Conservation (phyloP, 2,797 vertebrate species). For the Sebastes melanostomus region DNA sequence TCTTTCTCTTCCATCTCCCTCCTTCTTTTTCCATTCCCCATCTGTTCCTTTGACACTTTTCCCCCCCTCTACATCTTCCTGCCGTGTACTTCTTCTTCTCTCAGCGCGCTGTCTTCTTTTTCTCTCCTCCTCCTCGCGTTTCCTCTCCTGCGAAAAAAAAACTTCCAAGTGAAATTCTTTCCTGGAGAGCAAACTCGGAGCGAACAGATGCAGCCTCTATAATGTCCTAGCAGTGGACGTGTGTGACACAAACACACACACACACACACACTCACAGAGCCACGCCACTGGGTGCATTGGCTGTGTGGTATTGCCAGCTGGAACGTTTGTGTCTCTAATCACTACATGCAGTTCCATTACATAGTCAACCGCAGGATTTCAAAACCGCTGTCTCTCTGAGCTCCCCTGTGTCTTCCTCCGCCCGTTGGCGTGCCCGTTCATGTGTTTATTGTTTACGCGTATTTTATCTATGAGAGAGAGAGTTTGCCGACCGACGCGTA, state of each 20-base stretch:
- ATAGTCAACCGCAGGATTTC: slow-evolving; percentile 46
- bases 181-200: slow-evolving; percentile 48
- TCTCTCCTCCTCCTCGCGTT: neutral
- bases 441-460: slow-evolving; percentile 14
- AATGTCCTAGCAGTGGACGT: slow-evolving; percentile 19
- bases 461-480: neutral
- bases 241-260: neutral
- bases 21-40: slow-evolving; percentile 23
- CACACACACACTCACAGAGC: neutral
- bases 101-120: neutral
- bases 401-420: slow-evolving; percentile 31
- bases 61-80: neutral
- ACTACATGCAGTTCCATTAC: slow-evolving; percentile 62
- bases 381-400: slow-evolving; percentile 41
- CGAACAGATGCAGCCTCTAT: slow-evolving; percentile 51
- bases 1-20: neutral
- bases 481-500: neutral
- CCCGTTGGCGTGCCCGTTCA: neutral
- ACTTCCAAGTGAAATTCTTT: slow-evolving; percentile 46
- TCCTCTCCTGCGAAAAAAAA: slow-evolving; percentile 21
- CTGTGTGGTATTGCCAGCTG: slow-evolving; percentile 51
- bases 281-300: slow-evolving; percentile 39
- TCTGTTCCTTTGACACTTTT: slow-evolving; percentile 5
- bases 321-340: slow-evolving; percentile 59
- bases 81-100: neutral